phyloP scores from a whole-genome alignment of 1,140 invertebrate species.

The Drosophila nigrodunni region DNA sequence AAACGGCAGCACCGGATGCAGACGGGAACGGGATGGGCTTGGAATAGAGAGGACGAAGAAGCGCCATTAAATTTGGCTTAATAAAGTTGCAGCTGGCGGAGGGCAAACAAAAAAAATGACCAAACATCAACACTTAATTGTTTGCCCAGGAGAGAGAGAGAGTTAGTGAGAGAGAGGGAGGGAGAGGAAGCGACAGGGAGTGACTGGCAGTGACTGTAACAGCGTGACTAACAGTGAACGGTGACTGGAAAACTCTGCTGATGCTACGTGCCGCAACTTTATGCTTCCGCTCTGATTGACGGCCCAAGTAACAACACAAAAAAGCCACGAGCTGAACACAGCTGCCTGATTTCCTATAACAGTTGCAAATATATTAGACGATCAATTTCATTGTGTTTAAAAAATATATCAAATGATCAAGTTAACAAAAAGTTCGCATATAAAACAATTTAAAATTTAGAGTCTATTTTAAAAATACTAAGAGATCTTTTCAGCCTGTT shows the following conservation, averaged over 20 bases:
- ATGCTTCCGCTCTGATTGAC: slow-evolving; percentile 49
- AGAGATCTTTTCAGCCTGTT: no score
- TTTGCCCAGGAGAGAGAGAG: slow-evolving; percentile 42
- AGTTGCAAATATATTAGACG: slow-evolving; percentile 14
- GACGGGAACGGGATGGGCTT: background rate
- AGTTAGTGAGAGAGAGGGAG: slow-evolving; percentile 26
- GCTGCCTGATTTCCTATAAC: slow-evolving; percentile 7
- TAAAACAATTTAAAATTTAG: background rate
- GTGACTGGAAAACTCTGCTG: slow-evolving; percentile 34
- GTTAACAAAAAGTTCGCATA: background rate
- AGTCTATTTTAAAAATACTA: background rate
- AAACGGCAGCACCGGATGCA: slow-evolving; percentile 53
- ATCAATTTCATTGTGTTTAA: slow-evolving; percentile 27
- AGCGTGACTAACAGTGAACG: slow-evolving; percentile 39
- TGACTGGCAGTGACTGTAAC: slow-evolving; percentile 41
- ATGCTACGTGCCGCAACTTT: slow-evolving; percentile 48
- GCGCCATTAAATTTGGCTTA: slow-evolving; percentile 80
- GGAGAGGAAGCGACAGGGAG: slow-evolving; percentile 16
- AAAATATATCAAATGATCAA: slow-evolving; percentile 7
- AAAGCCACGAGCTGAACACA: slow-evolving; percentile 20
- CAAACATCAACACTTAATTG: slow-evolving; percentile 82
- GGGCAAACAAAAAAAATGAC: slow-evolving; percentile 62
- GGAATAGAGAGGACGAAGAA: background rate
- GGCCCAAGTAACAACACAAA: slow-evolving; percentile 6
- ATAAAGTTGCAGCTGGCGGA: slow-evolving; percentile 78